Conservation (phyloP, 2,888 invertebrate genomes). For the Balanococcus diminutus region DNA sequence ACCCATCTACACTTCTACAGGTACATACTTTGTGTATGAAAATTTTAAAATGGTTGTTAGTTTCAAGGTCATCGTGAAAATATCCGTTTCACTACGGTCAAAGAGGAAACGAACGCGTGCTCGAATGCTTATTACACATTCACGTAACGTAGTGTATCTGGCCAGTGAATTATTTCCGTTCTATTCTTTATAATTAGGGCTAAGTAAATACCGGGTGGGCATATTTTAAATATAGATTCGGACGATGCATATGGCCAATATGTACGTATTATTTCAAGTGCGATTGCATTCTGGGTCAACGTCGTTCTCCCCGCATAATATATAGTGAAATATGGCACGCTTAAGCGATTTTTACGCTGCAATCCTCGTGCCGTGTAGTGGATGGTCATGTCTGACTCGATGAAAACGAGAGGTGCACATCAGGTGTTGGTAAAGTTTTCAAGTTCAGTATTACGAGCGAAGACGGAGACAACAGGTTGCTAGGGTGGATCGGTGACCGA, state of each 20-base stretch:
- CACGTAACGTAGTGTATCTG: conserved; percentile 36
- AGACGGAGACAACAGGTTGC: not conserved
- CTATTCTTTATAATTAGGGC: conserved; percentile 45
- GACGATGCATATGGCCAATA: not conserved
- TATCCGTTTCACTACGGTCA: conserved; percentile 36
- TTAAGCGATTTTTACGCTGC: not conserved
- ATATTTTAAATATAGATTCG: conserved; percentile 47
- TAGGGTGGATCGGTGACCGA: not conserved
- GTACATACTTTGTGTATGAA: too few relatives aligned
- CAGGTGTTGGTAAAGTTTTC: not conserved
- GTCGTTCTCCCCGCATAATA: not conserved
- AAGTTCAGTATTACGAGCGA: not conserved
- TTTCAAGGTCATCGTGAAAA: conserved; percentile 34
- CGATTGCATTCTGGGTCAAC: conserved; percentile 32
- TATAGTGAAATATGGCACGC: conserved; percentile 3
- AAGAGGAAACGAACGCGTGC: conserved; percentile 44
- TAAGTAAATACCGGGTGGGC: conserved; percentile 46
- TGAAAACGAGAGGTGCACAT: not conserved
- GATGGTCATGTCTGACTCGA: not conserved
- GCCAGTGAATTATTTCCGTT: conserved; percentile 42
- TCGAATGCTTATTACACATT: conserved; percentile 43
- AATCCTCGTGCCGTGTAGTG: not conserved
- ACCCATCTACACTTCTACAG: too few relatives aligned
- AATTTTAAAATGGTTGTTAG: conserved; percentile 28
- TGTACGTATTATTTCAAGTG: conserved; percentile 42